Conservation (phyloP, 1,140 invertebrate genomes). For the Bombus turneri region DNA sequence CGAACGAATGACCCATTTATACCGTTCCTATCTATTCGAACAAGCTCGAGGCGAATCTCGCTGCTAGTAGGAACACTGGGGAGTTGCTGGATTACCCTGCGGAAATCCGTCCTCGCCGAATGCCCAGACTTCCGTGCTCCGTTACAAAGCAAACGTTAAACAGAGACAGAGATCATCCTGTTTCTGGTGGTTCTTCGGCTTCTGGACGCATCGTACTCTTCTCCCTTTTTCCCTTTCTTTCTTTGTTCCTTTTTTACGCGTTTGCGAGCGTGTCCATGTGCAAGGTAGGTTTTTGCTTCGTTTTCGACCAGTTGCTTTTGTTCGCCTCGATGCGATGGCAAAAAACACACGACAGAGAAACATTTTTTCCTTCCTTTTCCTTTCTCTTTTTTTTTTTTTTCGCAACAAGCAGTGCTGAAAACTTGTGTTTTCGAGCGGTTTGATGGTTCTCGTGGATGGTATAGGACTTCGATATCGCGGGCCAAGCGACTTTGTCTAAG, state of each 20-base stretch:
- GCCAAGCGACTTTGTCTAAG: constrained; percentile 25
- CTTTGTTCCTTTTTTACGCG: neutral
- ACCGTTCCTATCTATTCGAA: constrained; percentile 59
- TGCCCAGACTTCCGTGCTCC: constrained; percentile 52
- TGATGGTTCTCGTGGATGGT: no score
- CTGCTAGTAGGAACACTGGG: neutral
- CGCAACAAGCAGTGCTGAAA: no score
- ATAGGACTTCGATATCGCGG: no score
- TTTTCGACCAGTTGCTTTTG: constrained; percentile 1
- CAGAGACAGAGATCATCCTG: constrained; percentile 34
- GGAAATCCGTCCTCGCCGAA: constrained; percentile 63
- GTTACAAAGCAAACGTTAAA: constrained; percentile 66
- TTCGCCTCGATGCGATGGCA: constrained; percentile 17
- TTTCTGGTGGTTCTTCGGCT: constrained; percentile 28
- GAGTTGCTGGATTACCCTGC: constrained; percentile 57
- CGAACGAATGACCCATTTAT: constrained; percentile 63
- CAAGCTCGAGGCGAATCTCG: constrained; percentile 37
- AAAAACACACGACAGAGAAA: constrained; percentile 4
- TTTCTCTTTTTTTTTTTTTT: neutral
- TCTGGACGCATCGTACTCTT: constrained; percentile 8
- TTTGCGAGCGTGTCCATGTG: neutral
- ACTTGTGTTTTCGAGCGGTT: no score
- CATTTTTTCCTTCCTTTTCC: neutral
- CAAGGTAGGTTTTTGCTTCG: neutral
- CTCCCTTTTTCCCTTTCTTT: neutral